phyloP scores from a whole-genome alignment of 2,888 invertebrate genomes.

The Phyllotreta cruciferae region DNA sequence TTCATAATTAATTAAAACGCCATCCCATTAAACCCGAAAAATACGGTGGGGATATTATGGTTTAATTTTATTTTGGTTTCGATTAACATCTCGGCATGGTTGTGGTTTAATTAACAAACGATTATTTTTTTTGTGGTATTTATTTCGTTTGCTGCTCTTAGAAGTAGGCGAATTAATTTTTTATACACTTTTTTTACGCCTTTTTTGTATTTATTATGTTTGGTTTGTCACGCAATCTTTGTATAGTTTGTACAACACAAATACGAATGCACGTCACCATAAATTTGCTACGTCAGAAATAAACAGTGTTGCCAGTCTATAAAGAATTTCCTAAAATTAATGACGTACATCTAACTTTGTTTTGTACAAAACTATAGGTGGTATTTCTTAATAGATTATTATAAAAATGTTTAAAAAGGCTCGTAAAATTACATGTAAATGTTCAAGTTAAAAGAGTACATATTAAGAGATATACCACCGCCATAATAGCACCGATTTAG shows the following conservation, averaged over 20 bases:
- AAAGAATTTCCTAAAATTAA: too few relatives aligned
- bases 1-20: too few relatives aligned
- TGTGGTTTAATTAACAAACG: constrained; percentile 15
- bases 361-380: too few relatives aligned
- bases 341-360: too few relatives aligned
- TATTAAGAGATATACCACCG: constrained; percentile 35
- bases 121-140: constrained; percentile 26
- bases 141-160: constrained; percentile 7
- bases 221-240: constrained; percentile 25
- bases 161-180: constrained; percentile 19
- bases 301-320: too few relatives aligned
- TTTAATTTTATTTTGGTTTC: constrained; percentile 1
- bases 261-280: too few relatives aligned
- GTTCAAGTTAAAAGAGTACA: background rate
- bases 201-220: constrained; percentile 24
- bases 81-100: constrained; percentile 26
- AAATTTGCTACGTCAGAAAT: too few relatives aligned
- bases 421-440: too few relatives aligned
- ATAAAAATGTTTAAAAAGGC: too few relatives aligned
- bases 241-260: too few relatives aligned
- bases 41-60: constrained; percentile 3
- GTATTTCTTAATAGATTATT: too few relatives aligned
- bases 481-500: constrained; percentile 33
- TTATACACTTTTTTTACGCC: constrained; percentile 19
- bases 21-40: background rate